These are phyloP conservation scores for Oreohelix idahoensis DNA, from an alignment of 1,140 invertebrate species.

Conservation along the genomic window DNA sequence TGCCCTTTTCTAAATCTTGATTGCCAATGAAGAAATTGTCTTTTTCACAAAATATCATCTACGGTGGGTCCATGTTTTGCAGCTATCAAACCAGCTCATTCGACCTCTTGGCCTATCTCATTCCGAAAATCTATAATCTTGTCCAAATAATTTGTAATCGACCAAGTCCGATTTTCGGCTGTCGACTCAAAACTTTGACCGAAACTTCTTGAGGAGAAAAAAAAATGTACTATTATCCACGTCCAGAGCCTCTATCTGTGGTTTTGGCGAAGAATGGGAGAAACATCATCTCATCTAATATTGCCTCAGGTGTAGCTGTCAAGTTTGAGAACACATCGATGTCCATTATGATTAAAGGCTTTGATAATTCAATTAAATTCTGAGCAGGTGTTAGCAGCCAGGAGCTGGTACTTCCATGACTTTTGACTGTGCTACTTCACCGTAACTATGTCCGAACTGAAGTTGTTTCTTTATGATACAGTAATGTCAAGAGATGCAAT, in stretches of 20 bases:
- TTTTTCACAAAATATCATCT: not conserved
- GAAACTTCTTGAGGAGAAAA: not conserved
- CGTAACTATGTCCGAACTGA: not conserved
- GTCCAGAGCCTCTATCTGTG: not conserved
- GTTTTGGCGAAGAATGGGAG: not conserved
- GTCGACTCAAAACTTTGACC: conserved; percentile 1
- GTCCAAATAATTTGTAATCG: not conserved
- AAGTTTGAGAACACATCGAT: not conserved
- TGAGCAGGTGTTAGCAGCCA: not conserved
- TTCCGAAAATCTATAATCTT: not conserved
- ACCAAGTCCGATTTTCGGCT: conserved; percentile 10
- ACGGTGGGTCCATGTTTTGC: not conserved
- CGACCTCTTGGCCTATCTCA: not conserved
- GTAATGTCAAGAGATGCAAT: not conserved
- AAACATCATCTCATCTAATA: not conserved
- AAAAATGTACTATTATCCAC: not conserved
- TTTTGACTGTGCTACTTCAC: not conserved
- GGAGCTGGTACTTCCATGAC: not conserved
- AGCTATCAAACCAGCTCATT: not conserved
- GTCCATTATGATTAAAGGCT: not conserved
- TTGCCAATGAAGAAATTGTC: not conserved
- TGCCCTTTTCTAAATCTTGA: not conserved
- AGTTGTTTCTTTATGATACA: not conserved
- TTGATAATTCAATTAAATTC: not conserved
- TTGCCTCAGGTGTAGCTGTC: not conserved